Conservation (phyloP, 2,888 invertebrate genomes). For the Tridacna gigas region DNA sequence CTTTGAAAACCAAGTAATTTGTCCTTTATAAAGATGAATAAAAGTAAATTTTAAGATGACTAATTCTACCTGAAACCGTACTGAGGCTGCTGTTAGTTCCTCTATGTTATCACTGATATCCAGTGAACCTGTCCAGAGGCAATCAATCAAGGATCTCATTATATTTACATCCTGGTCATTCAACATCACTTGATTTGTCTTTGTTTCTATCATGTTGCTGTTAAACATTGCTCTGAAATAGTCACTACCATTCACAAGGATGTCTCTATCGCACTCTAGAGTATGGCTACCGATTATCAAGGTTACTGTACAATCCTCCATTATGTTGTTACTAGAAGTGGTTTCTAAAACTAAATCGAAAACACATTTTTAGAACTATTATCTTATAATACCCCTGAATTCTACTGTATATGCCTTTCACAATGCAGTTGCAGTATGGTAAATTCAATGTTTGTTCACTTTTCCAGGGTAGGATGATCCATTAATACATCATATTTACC, state of each 20-base stretch:
- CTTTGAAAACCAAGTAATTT: no score
- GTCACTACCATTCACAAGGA: constrained; percentile 43
- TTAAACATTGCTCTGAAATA: constrained; percentile 62
- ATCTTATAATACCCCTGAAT: no score
- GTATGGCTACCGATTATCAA: constrained; percentile 43
- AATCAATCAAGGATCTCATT: constrained; percentile 39
- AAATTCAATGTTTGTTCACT: no score
- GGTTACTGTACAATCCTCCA: constrained; percentile 15
- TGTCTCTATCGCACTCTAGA: constrained; percentile 30
- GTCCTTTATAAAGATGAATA: no score
- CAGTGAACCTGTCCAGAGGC: constrained; percentile 41
- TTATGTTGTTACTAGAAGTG: no score
- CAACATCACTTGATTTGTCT: constrained; percentile 38
- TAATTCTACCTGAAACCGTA: constrained; percentile 47
- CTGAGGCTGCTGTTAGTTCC: constrained; percentile 37
- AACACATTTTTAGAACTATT: no score
- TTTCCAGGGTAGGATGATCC: no score
- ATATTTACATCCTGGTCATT: constrained; percentile 29
- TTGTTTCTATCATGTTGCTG: constrained; percentile 57
- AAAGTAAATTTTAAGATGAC: no score
- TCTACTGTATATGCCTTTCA: no score
- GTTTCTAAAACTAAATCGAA: no score
- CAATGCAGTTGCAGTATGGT: no score
- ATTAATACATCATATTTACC: no score
- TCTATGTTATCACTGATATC: constrained; percentile 38